A percentile compares a stretch with the other conserved stretches of the same genome.
These are phyloP conservation scores for Borostomias antarcticus DNA, from an alignment of 2,797 vertebrate species.

Conservation along the genomic window DNA sequence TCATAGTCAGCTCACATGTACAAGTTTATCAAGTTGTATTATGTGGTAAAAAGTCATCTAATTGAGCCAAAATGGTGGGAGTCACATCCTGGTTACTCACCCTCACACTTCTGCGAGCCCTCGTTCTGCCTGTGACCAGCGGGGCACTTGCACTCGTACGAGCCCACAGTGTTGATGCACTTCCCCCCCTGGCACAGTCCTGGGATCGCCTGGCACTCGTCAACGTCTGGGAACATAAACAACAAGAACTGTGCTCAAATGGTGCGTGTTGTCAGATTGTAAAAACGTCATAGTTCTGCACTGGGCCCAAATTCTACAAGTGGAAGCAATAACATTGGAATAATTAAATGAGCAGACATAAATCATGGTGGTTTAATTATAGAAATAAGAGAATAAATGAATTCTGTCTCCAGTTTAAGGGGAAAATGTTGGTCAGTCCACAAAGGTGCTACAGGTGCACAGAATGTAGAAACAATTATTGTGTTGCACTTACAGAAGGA, in stretches of 20 bases:
- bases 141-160: conserved; percentile 76
- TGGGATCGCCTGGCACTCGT: conserved; percentile 80
- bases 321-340: too few relatives aligned
- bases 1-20: too few relatives aligned
- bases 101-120: conserved; percentile 76
- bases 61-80: neutral
- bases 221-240: conserved; percentile 68
- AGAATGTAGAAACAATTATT: too few relatives aligned
- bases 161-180: conserved; percentile 79
- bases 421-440: neutral
- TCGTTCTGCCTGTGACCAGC: conserved; percentile 74
- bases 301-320: neutral
- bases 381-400: neutral
- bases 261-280: neutral
- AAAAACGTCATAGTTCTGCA: neutral
- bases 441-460: too few relatives aligned
- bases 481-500: too few relatives aligned
- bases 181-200: conserved; percentile 78
- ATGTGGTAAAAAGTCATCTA: neutral
- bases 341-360: neutral
- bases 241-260: neutral
- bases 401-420: neutral
- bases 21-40: too few relatives aligned
- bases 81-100: conserved; percentile 45
- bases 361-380: conserved; percentile 1